These are phyloP conservation scores for Turritopsis rubra DNA, from an alignment of 30 jellyfish, hydroid and myxozoan genomes.

Conservation along the genomic window DNA sequence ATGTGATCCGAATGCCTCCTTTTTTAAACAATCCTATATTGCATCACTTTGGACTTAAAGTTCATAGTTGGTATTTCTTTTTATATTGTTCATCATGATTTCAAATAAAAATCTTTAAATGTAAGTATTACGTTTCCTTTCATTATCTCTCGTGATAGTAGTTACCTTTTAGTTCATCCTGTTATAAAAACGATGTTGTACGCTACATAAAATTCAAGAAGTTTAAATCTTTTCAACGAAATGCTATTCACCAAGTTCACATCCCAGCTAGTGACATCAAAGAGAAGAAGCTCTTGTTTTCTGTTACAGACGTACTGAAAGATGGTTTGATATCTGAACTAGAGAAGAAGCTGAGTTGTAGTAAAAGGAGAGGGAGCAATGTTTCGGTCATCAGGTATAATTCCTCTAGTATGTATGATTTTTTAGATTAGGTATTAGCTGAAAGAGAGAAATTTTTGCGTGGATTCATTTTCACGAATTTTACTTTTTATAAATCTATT, in stretches of 20 bases:
- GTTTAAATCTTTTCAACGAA: conserved; percentile 7
- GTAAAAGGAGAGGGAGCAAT: background rate
- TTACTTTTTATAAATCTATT: too few relatives aligned
- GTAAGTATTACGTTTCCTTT: too few relatives aligned
- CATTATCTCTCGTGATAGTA: background rate
- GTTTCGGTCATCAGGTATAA: conserved; percentile 7
- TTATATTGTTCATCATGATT: too few relatives aligned
- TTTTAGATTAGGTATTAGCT: too few relatives aligned
- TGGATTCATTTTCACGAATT: too few relatives aligned
- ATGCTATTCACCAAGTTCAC: conserved; percentile 14
- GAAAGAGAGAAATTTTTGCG: too few relatives aligned
- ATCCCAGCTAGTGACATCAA: conserved; percentile 5
- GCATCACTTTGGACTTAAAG: too few relatives aligned
- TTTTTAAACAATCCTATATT: background rate
- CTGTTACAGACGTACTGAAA: background rate
- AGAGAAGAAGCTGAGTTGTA: background rate
- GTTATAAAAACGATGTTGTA: conserved; percentile 13
- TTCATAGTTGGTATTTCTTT: too few relatives aligned
- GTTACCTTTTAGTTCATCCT: background rate
- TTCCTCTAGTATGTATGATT: background rate
- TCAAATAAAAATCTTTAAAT: too few relatives aligned
- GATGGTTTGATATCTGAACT: conserved; percentile 11
- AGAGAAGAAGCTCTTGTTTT: background rate
- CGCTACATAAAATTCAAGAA: conserved; percentile 2
- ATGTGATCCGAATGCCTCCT: background rate